Evolutionary conservation across 2,113 vertebrate species (phyloP), one percentile per base, ranked within the genome.

Genomic region (Otocyon megalotis): DNA sequence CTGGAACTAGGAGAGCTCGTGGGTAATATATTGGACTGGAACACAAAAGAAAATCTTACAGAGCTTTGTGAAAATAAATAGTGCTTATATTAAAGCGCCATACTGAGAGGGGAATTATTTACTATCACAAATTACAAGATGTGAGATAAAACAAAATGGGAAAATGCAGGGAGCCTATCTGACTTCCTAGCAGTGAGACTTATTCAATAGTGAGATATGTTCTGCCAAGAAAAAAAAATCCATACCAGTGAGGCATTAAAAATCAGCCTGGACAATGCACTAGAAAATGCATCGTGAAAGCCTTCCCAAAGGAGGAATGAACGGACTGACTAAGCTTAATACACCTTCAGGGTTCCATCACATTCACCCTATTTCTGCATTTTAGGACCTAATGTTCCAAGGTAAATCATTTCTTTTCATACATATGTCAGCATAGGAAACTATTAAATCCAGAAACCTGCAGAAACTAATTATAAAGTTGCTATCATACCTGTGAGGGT

Each of bases 161-260:
- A 88, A 79, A 71, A 93, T 90, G 53, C 32, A 84, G 53, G 58
- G 24, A 81, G 24, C 24, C 76, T 85, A 48, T 54, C 90, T 86
- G 83, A 96, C 35, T 95, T 95, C 13, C 53, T 72, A 74, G 54
- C 20, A 62, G 62, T 86, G 30, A 90, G 60, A 88, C 37, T 96
- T 90, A 90, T 93, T 96, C 90, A 88, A 96, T 26, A 79, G 16
- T 87, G 81, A 94, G 15, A 16, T 90, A 48, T 58, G 65, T 76
- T 94, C 53, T 93, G 69, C 53, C 60, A 83, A 84, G 93, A 82
- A 85, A 96, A 93, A 89, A 32, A 85, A 97, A 79, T 83, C 69
- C 19, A 15, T 14, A 83, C 69, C 65, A 88, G 58, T 37, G 76
- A 97, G 86, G 43, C 96, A 94, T 32, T 87, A 50, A 87, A 90